Evolutionary conservation across 2,113 vertebrate species (phyloP).

Genomic region (Eulemur macaco): DNA sequence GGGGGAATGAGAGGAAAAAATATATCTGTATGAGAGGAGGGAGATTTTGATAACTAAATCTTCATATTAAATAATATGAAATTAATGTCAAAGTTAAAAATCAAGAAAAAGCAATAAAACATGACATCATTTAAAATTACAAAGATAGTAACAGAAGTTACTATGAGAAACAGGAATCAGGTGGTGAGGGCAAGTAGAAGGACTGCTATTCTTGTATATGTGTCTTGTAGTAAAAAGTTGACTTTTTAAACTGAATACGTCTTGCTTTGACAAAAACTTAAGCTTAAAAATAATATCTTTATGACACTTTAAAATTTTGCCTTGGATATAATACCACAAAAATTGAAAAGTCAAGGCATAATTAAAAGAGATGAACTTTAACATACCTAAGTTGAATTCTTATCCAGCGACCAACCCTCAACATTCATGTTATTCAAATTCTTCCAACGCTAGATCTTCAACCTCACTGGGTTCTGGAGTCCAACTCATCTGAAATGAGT

Average conservation of each 20-base stretch:
- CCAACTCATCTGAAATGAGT: background rate
- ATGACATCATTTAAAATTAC: background rate
- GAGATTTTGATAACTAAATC: background rate
- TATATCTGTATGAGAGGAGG: background rate
- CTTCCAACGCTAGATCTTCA: background rate
- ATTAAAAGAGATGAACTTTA: slow-evolving; percentile 33
- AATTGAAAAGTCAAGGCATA: background rate
- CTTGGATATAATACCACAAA: background rate
- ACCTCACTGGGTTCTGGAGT: background rate
- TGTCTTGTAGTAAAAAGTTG: background rate
- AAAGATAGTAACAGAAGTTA: background rate
- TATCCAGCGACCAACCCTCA: background rate
- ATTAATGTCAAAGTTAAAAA: slow-evolving; percentile 10
- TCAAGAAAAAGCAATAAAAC: background rate
- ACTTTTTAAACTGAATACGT: background rate
- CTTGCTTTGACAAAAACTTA: slow-evolving; percentile 6
- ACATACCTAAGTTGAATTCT: background rate
- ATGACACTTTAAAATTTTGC: slow-evolving; percentile 24
- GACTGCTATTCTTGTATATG: background rate
- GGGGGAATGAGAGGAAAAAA: background rate
- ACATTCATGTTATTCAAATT: background rate
- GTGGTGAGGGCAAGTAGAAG: background rate
- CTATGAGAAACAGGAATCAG: background rate
- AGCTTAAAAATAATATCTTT: slow-evolving; percentile 29
- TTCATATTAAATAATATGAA: background rate